A percentile compares a stretch with the other conserved stretches of the same genome.
These are phyloP conservation scores for Ictidomys tridecemlineatus DNA, from an alignment of 2,113 vertebrate species.

Conservation along the genomic window DNA sequence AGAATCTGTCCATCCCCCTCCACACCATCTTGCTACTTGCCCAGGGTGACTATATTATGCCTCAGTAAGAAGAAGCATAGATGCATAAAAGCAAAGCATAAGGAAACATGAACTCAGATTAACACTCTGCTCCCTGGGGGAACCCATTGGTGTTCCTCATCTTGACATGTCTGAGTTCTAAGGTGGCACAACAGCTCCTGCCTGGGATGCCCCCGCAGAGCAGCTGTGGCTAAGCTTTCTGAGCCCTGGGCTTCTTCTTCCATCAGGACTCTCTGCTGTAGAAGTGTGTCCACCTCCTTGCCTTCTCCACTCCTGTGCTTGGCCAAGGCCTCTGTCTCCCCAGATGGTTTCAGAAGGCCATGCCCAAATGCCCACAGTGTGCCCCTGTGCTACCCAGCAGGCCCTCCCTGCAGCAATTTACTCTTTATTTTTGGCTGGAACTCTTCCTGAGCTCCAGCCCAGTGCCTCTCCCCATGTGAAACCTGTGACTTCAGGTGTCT, in stretches of 20 bases:
- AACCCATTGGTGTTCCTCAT: background rate
- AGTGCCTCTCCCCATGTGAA: background rate
- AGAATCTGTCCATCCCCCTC: background rate
- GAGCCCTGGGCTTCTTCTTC: too few relatives aligned
- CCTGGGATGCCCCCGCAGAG: accelerated
- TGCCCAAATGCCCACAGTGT: accelerated
- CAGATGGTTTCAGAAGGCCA: background rate
- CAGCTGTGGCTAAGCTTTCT: background rate
- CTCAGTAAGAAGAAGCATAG: background rate
- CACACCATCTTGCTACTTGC: background rate
- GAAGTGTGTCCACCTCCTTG: too few relatives aligned
- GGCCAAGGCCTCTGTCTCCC: background rate
- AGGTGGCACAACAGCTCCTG: accelerated
- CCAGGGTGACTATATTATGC: background rate
- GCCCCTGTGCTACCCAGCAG: background rate
- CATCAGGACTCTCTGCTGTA: background rate
- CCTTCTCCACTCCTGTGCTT: too few relatives aligned
- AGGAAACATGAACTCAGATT: background rate
- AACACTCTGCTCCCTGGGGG: background rate
- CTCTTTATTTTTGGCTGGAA: background rate
- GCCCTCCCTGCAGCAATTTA: accelerated
- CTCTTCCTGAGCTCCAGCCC: background rate
- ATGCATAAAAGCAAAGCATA: accelerated
- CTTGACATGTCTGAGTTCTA: accelerated
- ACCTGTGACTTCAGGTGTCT: too few relatives aligned